Percentiles rank a stretch among this genome's conserved stretches.
These are phyloP conservation scores for Myotis pilosus DNA, from an alignment of 2,797 vertebrate genomes.

Conservation along the genomic window DNA sequence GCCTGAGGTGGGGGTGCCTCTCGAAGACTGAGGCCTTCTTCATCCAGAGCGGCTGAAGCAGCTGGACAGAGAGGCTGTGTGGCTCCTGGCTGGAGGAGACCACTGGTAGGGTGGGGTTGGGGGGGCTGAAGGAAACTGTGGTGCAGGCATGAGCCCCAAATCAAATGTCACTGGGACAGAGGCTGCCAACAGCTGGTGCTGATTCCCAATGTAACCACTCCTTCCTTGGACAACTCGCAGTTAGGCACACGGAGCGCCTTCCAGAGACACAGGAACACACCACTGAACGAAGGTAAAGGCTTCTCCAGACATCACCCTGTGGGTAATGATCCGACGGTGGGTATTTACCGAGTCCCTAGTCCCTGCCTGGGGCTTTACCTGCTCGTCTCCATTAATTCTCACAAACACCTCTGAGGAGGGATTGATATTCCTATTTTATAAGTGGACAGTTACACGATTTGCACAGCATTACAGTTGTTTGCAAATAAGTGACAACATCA, in stretches of 20 bases:
- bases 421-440: background rate
- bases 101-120: background rate
- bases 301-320: background rate
- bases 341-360: background rate
- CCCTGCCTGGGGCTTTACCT: background rate
- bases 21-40: background rate
- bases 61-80: background rate
- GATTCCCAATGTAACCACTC: background rate
- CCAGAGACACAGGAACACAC: background rate
- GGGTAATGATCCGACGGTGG: background rate
- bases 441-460: background rate
- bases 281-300: background rate
- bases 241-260: background rate
- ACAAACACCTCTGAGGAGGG: background rate
- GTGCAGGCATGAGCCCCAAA: background rate
- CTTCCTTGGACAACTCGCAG: background rate
- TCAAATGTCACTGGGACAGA: background rate
- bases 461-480: background rate
- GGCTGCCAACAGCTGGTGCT: background rate
- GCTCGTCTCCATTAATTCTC: background rate
- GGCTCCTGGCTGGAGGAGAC: background rate
- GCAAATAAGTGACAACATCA: background rate
- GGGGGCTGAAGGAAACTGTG: background rate
- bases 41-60: background rate
- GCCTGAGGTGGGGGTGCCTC: background rate